Percentiles rank a stretch among this genome's conserved stretches.
Evolutionary conservation across 1,140 invertebrate genomes (phyloP).

Genomic region (Diuraphis noxia): DNA sequence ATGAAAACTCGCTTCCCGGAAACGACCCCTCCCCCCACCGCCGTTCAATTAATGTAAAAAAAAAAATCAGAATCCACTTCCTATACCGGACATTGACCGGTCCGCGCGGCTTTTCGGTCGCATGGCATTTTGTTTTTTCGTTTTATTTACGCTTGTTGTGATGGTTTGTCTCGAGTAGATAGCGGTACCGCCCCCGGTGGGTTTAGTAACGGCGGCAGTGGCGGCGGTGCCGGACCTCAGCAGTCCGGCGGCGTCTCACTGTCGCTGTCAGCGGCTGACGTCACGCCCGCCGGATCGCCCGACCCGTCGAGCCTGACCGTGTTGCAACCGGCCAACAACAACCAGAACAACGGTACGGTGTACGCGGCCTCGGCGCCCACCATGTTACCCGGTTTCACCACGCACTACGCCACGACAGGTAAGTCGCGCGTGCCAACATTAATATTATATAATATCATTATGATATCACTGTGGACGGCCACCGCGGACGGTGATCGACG

Average conservation of each 20-base stretch:
- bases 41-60: too few relatives aligned
- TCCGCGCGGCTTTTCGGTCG: not conserved
- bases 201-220: constrained; percentile 46
- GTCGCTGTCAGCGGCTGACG: constrained; percentile 64
- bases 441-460: not conserved
- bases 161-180: constrained; percentile 46
- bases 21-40: too few relatives aligned
- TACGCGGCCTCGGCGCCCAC: constrained; percentile 62
- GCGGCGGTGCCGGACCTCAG: constrained; percentile 47
- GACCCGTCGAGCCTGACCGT: constrained; percentile 60
- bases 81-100: not conserved
- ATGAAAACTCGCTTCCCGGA: too few relatives aligned
- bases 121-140: not conserved
- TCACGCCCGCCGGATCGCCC: constrained; percentile 60
- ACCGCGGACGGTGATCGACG: too few relatives aligned
- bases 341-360: constrained; percentile 61
- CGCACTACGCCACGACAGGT: constrained; percentile 71
- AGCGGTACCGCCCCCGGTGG: constrained; percentile 46
- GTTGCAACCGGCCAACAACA: constrained; percentile 65
- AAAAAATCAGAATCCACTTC: not conserved
- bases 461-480: not conserved
- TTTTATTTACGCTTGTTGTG: constrained; percentile 32
- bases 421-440: constrained; percentile 59
- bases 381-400: constrained; percentile 72
- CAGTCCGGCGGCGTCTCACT: constrained; percentile 63